Base-by-base conservation (phyloP, 2,113 vertebrate species). In the Ptyas mucosa region DNA sequence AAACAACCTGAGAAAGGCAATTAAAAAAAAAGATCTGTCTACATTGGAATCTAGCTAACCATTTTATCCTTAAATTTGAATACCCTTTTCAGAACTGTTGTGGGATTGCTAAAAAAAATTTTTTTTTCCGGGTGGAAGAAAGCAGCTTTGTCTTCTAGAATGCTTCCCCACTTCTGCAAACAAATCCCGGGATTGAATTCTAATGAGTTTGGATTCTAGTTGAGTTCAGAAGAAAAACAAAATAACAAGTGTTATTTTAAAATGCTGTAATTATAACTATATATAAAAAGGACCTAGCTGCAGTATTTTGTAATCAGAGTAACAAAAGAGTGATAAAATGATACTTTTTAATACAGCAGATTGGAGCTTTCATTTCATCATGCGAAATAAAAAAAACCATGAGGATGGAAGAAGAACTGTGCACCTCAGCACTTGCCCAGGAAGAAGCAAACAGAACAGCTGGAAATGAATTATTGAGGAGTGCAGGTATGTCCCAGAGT, bases 351-450 rank as follows among this genome's bases (percentile, higher is more conserved):
- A 23, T 91, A 93, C 69, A 95, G 15, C 93, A 98, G 97, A 96
- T 93, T 8, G 96, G 94, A 43, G 94, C 96, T 58, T 85, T 94
- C 3, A 98, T 97, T 1, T 95, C 95, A 1, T 58, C 97, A 89
- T 99, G 99, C 34, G 97, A 98, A 7, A 97, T 98, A 55, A 96
- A 98, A 46, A 95, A 64, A 0, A 95, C 97, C 69, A 95, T 98
- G 52, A 91, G 93, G 69, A 98, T 94, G 91, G 98, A 99, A 29
- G 97, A 96, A 91, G 98, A 98, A 88, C 97, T 96, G 20, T 99
- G 99, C 88, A 58, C 95, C 52, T 94, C 96, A 49, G 94, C 49
- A 23, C 96, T 98, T 12, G 94, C 94, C 23, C 88, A 91, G 91
- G 97, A 97, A 20, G 89, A 24, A 3, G 64, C 52, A 49, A 97